Evolutionary conservation across 2,113 vertebrate genomes (phyloP), one percentile per base, ranked within the genome.

Genomic region (Halichoerus grypus): DNA sequence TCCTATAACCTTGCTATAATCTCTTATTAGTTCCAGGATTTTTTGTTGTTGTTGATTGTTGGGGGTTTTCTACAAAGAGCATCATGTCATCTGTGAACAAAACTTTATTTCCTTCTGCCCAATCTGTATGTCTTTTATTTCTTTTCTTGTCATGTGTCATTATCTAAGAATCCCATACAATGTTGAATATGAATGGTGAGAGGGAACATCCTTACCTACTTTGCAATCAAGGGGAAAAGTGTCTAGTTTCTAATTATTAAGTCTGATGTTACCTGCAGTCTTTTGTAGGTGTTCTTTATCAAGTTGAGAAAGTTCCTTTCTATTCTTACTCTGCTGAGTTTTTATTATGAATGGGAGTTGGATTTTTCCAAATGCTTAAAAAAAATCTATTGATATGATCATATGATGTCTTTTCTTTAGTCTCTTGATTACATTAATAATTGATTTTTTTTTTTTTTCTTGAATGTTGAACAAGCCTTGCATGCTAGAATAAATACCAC

Each of bases 371-470:
- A 57, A 57, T 92, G 36, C 36, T 83, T 92, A 28, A 28, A 28
- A 65, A 76, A 79, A 65, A 22, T 57, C 36, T 82, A n/a, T 83
- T 92, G 36, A 59, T 92, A n/a, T 46, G 42, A 33, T 85, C 82
- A 49, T 21, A 63, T 65, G 82, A 65, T 28, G 33, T 65, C 59
- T 67, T 90, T 65, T 57, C 79, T 24, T 92, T 82, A 71, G 36
- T 83, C 51, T 59, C 49, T 71, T 71, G 77, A 91, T 82, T 82
- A 42, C 36, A 91, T 82, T 69, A 57, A 69, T 82, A 91, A 82
- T 55, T 69, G n/a, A 69, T 42, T 57, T 80, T 81, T 76, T 36
- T 76, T 36, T 36, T 72, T 51, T 80, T n/a, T 42, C 13, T 12
- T 92, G 28, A 46, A 59, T 83, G 28, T 55, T 83, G 67, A 83